Conservation (phyloP, 2,888 invertebrate species). For the Synergus itoensis region DNA sequence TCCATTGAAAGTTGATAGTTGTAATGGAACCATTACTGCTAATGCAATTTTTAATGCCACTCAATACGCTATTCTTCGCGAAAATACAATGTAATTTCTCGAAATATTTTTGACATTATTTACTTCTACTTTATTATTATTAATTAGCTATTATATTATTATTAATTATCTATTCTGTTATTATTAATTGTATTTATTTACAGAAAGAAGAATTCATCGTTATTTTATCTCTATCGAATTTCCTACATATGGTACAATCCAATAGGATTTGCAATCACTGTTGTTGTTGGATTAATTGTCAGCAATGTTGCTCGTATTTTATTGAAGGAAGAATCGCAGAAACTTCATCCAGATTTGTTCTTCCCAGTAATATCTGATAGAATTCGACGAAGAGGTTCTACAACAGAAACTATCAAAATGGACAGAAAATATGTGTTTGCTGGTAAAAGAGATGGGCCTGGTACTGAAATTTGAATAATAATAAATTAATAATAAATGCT, state of each 20-base stretch:
- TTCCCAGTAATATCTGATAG: constrained; percentile 66
- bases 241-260: constrained; percentile 74
- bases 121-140: background rate
- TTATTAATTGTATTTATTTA: constrained; percentile 17
- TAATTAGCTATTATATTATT: too few relatives aligned
- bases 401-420: background rate
- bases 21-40: constrained; percentile 77
- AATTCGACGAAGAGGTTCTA: constrained; percentile 49
- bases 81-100: too few relatives aligned
- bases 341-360: constrained; percentile 66
- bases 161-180: too few relatives aligned
- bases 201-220: constrained; percentile 47
- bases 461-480: background rate
- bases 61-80: too few relatives aligned
- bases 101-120: background rate
- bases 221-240: constrained; percentile 69
- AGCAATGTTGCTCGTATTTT: constrained; percentile 55
- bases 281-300: constrained; percentile 60
- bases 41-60: constrained; percentile 69
- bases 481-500: background rate
- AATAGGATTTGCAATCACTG: constrained; percentile 64
- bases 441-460: background rate
- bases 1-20: constrained; percentile 66
- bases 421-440: background rate
- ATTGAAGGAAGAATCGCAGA: constrained; percentile 43